Base-by-base conservation (phyloP, 53 echinoderm and acorn worm species). In the Pentamera pediparva region DNA sequence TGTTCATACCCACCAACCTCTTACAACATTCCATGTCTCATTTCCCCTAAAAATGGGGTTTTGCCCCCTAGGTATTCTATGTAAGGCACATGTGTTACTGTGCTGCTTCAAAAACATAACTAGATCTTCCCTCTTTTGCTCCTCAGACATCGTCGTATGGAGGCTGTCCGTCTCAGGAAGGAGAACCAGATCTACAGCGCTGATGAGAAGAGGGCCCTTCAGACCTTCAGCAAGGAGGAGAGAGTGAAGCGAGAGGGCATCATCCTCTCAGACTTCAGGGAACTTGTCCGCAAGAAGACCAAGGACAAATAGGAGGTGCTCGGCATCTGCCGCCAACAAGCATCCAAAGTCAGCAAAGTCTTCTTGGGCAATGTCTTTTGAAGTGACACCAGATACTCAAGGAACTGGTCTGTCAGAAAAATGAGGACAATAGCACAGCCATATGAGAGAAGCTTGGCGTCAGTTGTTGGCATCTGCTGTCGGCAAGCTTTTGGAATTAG, bases 181-280 rank as follows among this genome's bases (percentile, higher is more conserved):
- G 98, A 98, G 73, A 98, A 98, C 89, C 98, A 98, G 84, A 98
- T 98, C 69, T 98, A 98, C 89, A 98, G 98, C 61, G 98, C 98
- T 0, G 98, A 98, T 35, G 98, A 98, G 84, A 98, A 98, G 79
- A 70, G 91, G 27, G 98, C 98, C 12, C 83, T 98, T 7, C 76
- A 76, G 18, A 91, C 89, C 32, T 98, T 91, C 84, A 98, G 85
- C 81, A 91, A 98, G 64, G 98, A 98, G 69, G 98, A 98, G 60
- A 65, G 98, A 51, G 60, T 82, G 57, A 86, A 88, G 76, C 53
- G 91, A 38, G 98, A 98, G 54, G 75, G 82, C 48, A 83, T 91
- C 69, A 98, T 98, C 63, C 86, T 98, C 29, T 59, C 83, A 5
- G 98, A 98, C 76, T 98, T 98, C 81, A 80, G 86, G 32, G 98